These are phyloP conservation scores for Folsomia candida DNA, from an alignment of 2,888 invertebrate species.

Conservation along the genomic window DNA sequence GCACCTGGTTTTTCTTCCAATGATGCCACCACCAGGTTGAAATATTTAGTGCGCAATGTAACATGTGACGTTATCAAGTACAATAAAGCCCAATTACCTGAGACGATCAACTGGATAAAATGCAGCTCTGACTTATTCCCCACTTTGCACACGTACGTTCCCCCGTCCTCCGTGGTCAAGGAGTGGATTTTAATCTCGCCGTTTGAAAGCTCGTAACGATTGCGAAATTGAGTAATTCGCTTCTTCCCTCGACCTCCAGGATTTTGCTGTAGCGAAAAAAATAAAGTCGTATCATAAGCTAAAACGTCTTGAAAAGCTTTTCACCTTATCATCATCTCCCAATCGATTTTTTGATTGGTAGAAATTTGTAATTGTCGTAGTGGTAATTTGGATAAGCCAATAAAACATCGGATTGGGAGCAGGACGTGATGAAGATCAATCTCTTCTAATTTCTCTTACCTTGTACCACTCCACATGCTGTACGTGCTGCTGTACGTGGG, in stretches of 20 bases:
- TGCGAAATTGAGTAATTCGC: constrained; percentile 40
- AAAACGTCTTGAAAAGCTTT: background rate
- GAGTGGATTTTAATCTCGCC: constrained; percentile 39
- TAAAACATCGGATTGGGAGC: too few relatives aligned
- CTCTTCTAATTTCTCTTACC: background rate
- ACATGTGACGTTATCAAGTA: too few relatives aligned
- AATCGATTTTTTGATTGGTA: background rate
- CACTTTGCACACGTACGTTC: constrained; percentile 42
- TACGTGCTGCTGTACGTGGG: too few relatives aligned
- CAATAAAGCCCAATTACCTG: too few relatives aligned
- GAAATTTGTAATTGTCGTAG: background rate
- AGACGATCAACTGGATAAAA: constrained; percentile 40
- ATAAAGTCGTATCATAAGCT: background rate
- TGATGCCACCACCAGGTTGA: too few relatives aligned
- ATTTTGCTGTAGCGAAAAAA: constrained; percentile 22
- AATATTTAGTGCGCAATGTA: too few relatives aligned
- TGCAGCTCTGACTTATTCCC: constrained; percentile 27
- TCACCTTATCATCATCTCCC: background rate
- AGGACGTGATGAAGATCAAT: too few relatives aligned
- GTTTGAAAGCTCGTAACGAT: constrained; percentile 34
- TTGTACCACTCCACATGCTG: background rate
- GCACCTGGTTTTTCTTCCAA: too few relatives aligned
- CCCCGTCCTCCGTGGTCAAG: constrained; percentile 44
- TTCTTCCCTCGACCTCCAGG: constrained; percentile 19
- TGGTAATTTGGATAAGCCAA: too few relatives aligned